Conservation (phyloP, 2,888 invertebrate genomes). For the Colostygia pectinataria region DNA sequence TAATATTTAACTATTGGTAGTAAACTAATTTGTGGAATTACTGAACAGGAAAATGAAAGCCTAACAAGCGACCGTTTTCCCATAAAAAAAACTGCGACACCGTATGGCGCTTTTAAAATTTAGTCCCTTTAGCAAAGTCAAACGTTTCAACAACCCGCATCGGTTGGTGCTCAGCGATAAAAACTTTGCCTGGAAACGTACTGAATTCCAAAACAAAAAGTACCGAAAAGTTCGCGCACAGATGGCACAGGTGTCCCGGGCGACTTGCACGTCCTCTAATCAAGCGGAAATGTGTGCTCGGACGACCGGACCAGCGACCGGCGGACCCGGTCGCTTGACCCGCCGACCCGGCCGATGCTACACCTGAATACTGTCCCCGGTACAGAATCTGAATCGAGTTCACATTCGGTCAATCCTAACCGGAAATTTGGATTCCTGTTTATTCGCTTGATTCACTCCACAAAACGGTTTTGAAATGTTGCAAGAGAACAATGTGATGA, state of each 20-base stretch:
- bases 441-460: slow-evolving; percentile 46
- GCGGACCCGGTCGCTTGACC: slow-evolving; percentile 37
- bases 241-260: slow-evolving; percentile 71
- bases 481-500: slow-evolving; percentile 45
- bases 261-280: slow-evolving; percentile 71
- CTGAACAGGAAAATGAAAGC: slow-evolving; percentile 15
- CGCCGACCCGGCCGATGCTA: slow-evolving; percentile 45
- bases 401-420: slow-evolving; percentile 54
- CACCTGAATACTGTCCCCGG: slow-evolving; percentile 50
- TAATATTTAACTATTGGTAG: slow-evolving; percentile 20
- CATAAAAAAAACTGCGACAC: not conserved
- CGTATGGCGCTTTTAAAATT: slow-evolving; percentile 23
- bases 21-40: slow-evolving; percentile 21
- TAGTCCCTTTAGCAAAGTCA: slow-evolving; percentile 50
- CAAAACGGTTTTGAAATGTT: slow-evolving; percentile 33
- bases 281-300: slow-evolving; percentile 78
- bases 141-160: slow-evolving; percentile 60
- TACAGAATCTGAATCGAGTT: slow-evolving; percentile 58
- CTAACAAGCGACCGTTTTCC: slow-evolving; percentile 9
- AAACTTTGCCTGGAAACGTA: slow-evolving; percentile 60
- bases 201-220: slow-evolving; percentile 71
- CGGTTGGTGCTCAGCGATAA: slow-evolving; percentile 60
- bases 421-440: slow-evolving; percentile 56
- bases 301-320: slow-evolving; percentile 50
- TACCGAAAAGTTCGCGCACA: slow-evolving; percentile 63